Conservation (phyloP, 2,113 vertebrate genomes). For the Lates calcarifer region DNA sequence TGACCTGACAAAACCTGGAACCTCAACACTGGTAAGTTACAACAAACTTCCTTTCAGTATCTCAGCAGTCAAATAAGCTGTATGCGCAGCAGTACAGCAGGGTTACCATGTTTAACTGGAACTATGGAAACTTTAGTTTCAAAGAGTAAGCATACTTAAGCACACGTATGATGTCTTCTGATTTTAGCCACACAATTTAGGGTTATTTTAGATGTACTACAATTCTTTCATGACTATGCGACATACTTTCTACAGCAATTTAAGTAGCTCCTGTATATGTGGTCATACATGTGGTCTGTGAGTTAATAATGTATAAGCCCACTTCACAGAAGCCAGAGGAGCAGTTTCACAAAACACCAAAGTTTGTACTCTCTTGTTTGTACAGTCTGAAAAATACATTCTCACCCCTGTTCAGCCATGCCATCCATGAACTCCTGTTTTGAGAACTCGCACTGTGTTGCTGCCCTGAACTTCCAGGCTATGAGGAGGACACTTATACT, state of each 20-base stretch:
- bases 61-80: neutral
- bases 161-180: no score
- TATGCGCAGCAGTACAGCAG: neutral
- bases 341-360: neutral
- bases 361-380: neutral
- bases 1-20: no score
- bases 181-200: no score
- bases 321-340: neutral
- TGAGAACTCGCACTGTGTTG: slow-evolving; percentile 96
- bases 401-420: slow-evolving; percentile 94
- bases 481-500: slow-evolving; percentile 94
- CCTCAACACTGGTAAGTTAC: no score
- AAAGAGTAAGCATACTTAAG: no score
- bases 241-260: neutral
- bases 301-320: neutral
- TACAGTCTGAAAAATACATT: slow-evolving; percentile 1
- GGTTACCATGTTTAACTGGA: no score
- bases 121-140: no score
- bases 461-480: slow-evolving; percentile 95
- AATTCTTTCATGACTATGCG: neutral
- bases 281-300: neutral
- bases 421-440: slow-evolving; percentile 95
- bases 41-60: neutral
- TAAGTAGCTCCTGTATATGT: no score
- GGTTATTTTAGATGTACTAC: neutral